phyloP scores from a whole-genome alignment of 2,797 vertebrate genomes.

The Hippocampus kuda region DNA sequence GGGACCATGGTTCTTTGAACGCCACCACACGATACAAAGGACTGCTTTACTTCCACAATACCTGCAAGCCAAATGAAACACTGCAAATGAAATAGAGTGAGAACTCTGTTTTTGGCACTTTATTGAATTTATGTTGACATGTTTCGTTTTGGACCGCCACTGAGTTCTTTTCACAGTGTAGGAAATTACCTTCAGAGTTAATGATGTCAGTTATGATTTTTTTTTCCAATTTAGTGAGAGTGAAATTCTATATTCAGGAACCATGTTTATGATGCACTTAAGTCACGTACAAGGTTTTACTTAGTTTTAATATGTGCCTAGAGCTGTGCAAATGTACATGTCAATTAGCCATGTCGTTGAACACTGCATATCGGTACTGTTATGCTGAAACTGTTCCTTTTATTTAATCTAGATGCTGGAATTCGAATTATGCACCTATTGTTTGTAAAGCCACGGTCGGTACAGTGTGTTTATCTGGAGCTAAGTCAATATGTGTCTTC shows the following conservation, averaged over 20 bases:
- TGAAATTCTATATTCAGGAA: constrained; percentile 17
- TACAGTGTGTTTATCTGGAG: constrained; percentile 12
- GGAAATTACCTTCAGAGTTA: not conserved
- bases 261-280: constrained; percentile 29
- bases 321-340: constrained; percentile 10
- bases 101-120: constrained; percentile 51
- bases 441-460: constrained; percentile 11
- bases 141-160: constrained; percentile 24
- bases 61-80: constrained; percentile 30
- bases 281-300: not conserved
- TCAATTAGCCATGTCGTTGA: constrained; percentile 40
- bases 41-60: constrained; percentile 14
- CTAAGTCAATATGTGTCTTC: constrained; percentile 25
- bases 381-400: constrained; percentile 14
- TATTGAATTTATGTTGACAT: constrained; percentile 35
- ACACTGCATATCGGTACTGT: constrained; percentile 31
- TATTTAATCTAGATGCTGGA: constrained; percentile 36
- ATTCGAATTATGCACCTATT: constrained; percentile 37
- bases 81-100: constrained; percentile 32
- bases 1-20: constrained; percentile 22
- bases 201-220: not conserved
- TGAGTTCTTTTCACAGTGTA: constrained; percentile 12
- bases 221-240: not conserved
- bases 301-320: constrained; percentile 19
- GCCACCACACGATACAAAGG: constrained; percentile 29